Percentiles rank a stretch among this genome's conserved stretches.
These are phyloP conservation scores for Nemotelus pantherinus DNA, from an alignment of 2,888 invertebrate species.

Conservation along the genomic window DNA sequence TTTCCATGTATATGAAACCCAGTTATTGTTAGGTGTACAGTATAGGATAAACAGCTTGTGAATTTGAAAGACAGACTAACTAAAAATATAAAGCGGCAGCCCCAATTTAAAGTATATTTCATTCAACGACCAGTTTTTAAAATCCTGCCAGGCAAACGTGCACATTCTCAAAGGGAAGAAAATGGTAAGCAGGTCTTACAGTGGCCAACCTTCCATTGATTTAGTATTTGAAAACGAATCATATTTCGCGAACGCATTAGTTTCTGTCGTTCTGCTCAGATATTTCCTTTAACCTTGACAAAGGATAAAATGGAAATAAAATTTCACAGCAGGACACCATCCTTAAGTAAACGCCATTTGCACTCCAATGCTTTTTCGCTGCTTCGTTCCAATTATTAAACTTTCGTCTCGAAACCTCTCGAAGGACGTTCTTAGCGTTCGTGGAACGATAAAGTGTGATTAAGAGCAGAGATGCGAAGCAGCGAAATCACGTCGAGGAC, in stretches of 20 bases:
- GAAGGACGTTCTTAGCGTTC: conserved; percentile 7
- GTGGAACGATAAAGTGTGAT: conserved; percentile 12
- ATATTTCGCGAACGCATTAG: background rate
- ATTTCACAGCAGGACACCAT: conserved; percentile 10
- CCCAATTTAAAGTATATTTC: no score
- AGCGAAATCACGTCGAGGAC: background rate
- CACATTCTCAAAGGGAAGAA: no score
- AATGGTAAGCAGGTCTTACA: no score
- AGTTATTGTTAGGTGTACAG: no score
- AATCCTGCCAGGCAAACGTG: no score
- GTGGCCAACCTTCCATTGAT: no score
- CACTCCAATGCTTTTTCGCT: background rate
- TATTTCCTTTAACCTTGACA: conserved; percentile 14
- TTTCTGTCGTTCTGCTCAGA: no score
- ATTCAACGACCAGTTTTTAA: no score
- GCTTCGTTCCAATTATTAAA: conserved; percentile 30
- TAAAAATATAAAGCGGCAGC: no score
- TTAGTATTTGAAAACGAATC: background rate
- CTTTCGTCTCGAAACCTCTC: conserved; percentile 14
- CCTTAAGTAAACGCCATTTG: conserved; percentile 3
- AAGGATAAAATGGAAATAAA: conserved; percentile 22
- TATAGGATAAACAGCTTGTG: no score
- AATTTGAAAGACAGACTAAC: no score
- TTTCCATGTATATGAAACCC: no score
- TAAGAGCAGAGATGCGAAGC: background rate